phyloP scores from a whole-genome alignment of 2,888 invertebrate genomes.

The Acanthopleura granulata region DNA sequence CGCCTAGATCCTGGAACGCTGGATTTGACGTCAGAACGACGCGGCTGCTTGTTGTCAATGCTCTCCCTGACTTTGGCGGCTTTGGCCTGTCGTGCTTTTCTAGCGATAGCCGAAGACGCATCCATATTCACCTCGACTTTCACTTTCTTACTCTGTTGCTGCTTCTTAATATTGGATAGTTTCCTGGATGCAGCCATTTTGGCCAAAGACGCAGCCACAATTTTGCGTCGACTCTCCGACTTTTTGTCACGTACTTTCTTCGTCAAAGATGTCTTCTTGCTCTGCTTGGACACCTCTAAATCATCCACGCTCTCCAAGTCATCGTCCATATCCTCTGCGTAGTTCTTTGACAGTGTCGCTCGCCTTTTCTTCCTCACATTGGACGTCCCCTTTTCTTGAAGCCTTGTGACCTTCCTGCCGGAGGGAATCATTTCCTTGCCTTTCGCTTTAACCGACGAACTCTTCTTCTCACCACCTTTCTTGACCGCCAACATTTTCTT shows the following conservation, averaged over 20 bases:
- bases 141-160: not conserved
- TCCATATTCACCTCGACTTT: constrained; percentile 7
- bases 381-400: not conserved
- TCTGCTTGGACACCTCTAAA: not conserved
- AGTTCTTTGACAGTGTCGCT: not conserved
- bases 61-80: constrained; percentile 13
- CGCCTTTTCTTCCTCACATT: not conserved
- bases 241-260: not conserved
- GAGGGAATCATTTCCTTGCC: not conserved
- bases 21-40: too few relatives aligned
- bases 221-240: constrained; percentile 2
- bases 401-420: not conserved
- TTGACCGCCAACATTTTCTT: not conserved
- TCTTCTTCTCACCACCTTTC: not conserved
- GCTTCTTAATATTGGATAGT: not conserved
- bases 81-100: not conserved
- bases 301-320: not conserved
- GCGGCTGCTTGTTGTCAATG: too few relatives aligned
- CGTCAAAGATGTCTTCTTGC: not conserved
- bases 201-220: constrained; percentile 2
- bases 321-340: not conserved
- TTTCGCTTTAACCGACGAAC: not conserved
- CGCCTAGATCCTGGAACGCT: too few relatives aligned
- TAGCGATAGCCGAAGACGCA: not conserved
- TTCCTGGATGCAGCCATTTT: not conserved